Base-by-base conservation (phyloP, 1,140 invertebrate species). In the Drusus annulatus region DNA sequence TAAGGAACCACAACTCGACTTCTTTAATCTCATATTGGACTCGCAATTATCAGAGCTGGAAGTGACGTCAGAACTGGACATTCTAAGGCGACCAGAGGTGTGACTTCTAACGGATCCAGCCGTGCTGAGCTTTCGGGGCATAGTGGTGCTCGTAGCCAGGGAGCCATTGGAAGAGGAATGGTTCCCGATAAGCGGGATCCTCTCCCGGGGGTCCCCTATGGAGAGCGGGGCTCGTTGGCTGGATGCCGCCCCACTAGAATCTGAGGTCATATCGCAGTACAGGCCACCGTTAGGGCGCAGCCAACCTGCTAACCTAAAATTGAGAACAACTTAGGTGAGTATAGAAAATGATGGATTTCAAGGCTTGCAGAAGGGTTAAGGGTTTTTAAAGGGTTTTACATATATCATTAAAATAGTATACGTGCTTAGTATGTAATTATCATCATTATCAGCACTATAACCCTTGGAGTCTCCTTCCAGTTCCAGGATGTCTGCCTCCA, bases 51-150 rank as follows among this genome's bases (percentile, higher is more conserved):
- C 82, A 21, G 82, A 83, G 51, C 80, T 68, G 19, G 82, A 81
- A 10, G 82, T 83, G 28, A 83, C 82, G n/a, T 83, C 82, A 13
- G 82, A 83, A 51, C 82, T 83, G n/a, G 82, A 83, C 77, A 83
- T 76, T 80, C 81, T 83, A 31, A 83, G 77, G 45, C 82, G 76
- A 10, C 62, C 79, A 28, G 82, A 83, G 17, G 82, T 78, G 65
- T 83, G 82, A 71, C 82, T 83, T 19, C 80, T 76, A 2, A 81
- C 77, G 0, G 82, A 83, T 6, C 80, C 82, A 5, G 82, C 82
- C 0, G 78, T 71, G 31, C 82, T 83, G 56, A 81, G 78, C 78
- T 83, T 83, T 3, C 82, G 28, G n/a, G 82, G 82, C 74, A 83
- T 81, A 16, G 80, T 76, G 36, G 79, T 79, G 19, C 76, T 74